phyloP scores from a whole-genome alignment of 2,797 vertebrate genomes.

The Brotula barbata region DNA sequence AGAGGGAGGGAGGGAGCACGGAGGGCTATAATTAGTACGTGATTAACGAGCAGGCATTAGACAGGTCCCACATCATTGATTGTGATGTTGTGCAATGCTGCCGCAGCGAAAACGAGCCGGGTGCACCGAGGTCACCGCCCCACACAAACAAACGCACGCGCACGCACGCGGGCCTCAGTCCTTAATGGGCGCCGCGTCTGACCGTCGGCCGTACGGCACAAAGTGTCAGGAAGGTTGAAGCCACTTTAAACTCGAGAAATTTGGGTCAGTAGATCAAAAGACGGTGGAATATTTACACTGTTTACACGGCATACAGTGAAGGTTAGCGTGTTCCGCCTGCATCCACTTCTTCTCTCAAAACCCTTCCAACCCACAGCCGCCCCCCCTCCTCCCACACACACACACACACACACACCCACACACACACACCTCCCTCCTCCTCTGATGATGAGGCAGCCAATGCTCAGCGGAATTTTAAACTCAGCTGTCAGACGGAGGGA shows the following conservation, averaged over 20 bases:
- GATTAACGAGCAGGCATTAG: conserved; percentile 78
- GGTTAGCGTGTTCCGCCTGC: conserved; percentile 5
- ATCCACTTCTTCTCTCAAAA: background rate
- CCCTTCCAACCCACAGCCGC: background rate
- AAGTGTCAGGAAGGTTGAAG: conserved; percentile 14
- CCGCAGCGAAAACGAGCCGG: conserved; percentile 59
- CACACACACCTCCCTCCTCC: conserved; percentile 1
- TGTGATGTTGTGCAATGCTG: conserved; percentile 67
- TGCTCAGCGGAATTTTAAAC: conserved; percentile 53
- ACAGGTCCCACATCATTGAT: conserved; percentile 75
- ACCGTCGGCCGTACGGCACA: conserved; percentile 40
- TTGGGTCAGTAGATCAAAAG: too few relatives aligned
- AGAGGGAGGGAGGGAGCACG: conserved; percentile 29
- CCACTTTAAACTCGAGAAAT: too few relatives aligned
- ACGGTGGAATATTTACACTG: too few relatives aligned
- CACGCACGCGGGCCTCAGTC: conserved; percentile 28
- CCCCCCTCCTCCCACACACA: too few relatives aligned
- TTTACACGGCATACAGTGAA: background rate
- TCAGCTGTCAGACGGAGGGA: conserved; percentile 51
- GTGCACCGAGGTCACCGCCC: conserved; percentile 56
- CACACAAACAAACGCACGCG: conserved; percentile 12
- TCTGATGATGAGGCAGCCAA: conserved; percentile 42
- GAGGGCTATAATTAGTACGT: conserved; percentile 77
- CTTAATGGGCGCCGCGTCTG: conserved; percentile 26
- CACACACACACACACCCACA: too few relatives aligned